Conservation (phyloP, 2,113 vertebrate species). For the Macquaria australasica region DNA sequence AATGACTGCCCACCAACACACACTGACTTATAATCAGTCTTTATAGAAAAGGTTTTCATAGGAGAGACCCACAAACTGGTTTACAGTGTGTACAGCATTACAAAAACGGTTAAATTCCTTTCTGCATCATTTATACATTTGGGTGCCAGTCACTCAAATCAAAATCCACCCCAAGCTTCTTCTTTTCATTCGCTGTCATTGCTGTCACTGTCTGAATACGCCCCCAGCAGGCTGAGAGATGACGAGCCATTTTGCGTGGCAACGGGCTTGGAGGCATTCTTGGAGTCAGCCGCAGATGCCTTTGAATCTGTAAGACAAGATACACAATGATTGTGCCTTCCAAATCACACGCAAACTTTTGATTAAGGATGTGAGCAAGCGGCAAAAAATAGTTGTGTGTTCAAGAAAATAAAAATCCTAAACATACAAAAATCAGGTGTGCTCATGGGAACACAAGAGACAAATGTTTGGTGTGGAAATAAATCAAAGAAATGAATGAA, state of each 20-base stretch:
- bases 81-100: neutral
- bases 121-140: constrained; percentile 27
- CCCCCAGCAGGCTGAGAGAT: constrained; percentile 86
- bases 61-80: constrained; percentile 1
- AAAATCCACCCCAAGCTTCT: neutral
- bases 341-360: constrained; percentile 2
- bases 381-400: neutral
- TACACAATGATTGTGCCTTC: neutral
- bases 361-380: neutral
- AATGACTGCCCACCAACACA: neutral
- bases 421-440: neutral
- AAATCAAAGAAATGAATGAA: neutral
- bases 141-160: constrained; percentile 28
- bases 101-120: neutral
- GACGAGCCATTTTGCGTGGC: constrained; percentile 74
- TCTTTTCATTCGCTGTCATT: constrained; percentile 77
- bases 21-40: neutral
- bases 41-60: constrained; percentile 1
- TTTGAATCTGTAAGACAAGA: constrained; percentile 64
- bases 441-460: neutral
- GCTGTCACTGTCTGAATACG: constrained; percentile 86
- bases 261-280: constrained; percentile 17
- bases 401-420: neutral
- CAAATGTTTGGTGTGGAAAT: neutral
- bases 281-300: neutral